Percentiles rank a stretch among this genome's conserved stretches.
These are phyloP conservation scores for Antedon mediterranea DNA, from an alignment of 53 echinoderm and acorn worm species.

Conservation along the genomic window DNA sequence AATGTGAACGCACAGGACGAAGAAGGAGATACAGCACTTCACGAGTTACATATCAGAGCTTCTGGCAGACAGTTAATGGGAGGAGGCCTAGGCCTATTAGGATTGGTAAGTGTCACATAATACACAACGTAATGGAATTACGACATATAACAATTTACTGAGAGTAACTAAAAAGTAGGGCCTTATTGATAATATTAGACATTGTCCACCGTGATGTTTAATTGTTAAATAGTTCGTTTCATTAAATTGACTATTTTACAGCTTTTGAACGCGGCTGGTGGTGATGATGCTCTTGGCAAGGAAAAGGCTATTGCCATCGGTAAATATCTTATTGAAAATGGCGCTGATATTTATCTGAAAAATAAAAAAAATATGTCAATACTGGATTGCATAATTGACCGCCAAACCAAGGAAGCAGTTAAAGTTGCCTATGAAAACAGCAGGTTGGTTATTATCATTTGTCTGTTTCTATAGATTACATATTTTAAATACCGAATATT, in stretches of 20 bases:
- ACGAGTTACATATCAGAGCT: slow-evolving; percentile 4
- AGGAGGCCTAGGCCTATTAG: background rate
- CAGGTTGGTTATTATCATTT: background rate
- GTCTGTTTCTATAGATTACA: too few species aligned
- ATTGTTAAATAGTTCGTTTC: too few species aligned
- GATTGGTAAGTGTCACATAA: slow-evolving; percentile 7
- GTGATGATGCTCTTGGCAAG: background rate
- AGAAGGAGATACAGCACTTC: slow-evolving; percentile 26
- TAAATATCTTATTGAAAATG: slow-evolving; percentile 23
- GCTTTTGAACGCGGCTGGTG: background rate
- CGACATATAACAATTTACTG: too few species aligned
- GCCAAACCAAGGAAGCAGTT: background rate
- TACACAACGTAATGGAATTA: too few species aligned
- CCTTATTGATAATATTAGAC: too few species aligned
- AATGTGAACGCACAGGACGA: slow-evolving; percentile 34
- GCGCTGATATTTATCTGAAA: slow-evolving; percentile 25
- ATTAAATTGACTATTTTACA: background rate
- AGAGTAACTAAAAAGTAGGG: too few species aligned
- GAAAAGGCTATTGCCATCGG: slow-evolving; percentile 28
- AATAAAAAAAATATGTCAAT: slow-evolving; percentile 22
- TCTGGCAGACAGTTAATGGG: slow-evolving; percentile 10
- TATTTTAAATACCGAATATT: too few species aligned
- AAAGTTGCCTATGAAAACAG: background rate
- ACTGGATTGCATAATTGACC: slow-evolving; percentile 21
- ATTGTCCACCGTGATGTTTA: too few species aligned